Percentiles rank a stretch among this genome's conserved stretches.
Evolutionary conservation across 2,113 vertebrate genomes (phyloP).

Genomic region (Gasterosteus aculeatus): DNA sequence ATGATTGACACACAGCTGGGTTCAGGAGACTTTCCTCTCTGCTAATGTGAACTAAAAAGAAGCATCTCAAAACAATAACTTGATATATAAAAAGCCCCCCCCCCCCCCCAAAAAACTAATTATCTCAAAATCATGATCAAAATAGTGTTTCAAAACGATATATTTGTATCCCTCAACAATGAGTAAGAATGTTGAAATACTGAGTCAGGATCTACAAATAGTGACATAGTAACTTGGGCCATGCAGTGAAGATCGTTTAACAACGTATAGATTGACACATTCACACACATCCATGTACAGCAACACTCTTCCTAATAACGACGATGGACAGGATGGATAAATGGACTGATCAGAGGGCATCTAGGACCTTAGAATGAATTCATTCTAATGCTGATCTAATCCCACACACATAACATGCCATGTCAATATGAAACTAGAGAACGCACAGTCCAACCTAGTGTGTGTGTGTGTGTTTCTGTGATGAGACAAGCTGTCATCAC

Average conservation of each 20-base stretch:
- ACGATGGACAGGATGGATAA: not conserved
- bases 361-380: not conserved
- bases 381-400: not conserved
- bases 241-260: not conserved
- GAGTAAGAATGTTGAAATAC: no score
- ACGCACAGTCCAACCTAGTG: not conserved
- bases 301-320: not conserved
- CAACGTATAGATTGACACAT: not conserved
- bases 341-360: not conserved
- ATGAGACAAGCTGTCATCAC: not conserved
- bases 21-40: no score
- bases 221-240: no score
- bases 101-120: no score
- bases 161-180: no score
- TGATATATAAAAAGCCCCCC: no score
- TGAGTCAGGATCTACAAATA: no score
- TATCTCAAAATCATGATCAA: no score
- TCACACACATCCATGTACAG: not conserved
- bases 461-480: not conserved
- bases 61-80: no score
- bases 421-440: not conserved
- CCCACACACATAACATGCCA: not conserved
- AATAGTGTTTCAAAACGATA: no score
- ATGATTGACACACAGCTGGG: no score
- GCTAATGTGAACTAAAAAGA: no score